A percentile compares a stretch with the other conserved stretches of the same genome.
Conservation (phyloP, 37 sponge, comb jelly and placozoan genomes). For the Tethya wilhelma region DNA sequence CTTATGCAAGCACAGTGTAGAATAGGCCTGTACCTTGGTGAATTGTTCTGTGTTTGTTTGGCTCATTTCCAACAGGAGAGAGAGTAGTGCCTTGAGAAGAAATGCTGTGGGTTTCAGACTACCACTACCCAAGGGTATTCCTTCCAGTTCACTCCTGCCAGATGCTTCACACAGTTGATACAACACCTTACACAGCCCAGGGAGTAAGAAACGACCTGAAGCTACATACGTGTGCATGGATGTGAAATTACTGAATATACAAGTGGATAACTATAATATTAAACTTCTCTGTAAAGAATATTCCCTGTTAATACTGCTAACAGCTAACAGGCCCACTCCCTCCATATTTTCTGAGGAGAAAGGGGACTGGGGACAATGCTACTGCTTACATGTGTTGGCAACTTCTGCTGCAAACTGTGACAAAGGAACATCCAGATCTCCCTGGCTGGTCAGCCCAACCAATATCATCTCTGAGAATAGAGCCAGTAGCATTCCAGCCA, state of each 20-base stretch:
- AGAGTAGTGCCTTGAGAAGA: conserved; percentile 21
- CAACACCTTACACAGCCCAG: conserved; percentile 35
- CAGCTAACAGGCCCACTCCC: too few relatives aligned
- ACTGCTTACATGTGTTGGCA: conserved; percentile 25
- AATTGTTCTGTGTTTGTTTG: conserved; percentile 6
- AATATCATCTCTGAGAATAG: conserved; percentile 33
- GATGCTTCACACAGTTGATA: conserved; percentile 59
- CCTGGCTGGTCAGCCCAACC: conserved; percentile 19
- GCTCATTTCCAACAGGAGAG: background rate
- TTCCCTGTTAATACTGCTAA: too few relatives aligned
- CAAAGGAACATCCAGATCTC: conserved; percentile 8
- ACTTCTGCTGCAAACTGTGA: conserved; percentile 7
- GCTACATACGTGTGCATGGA: conserved; percentile 7
- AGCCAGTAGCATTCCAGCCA: conserved; percentile 2
- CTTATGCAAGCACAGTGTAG: too few relatives aligned
- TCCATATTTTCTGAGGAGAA: background rate
- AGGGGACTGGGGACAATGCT: background rate
- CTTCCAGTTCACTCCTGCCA: conserved; percentile 30
- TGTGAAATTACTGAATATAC: too few relatives aligned
- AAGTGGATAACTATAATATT: too few relatives aligned
- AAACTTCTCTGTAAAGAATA: too few relatives aligned
- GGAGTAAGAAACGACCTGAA: background rate
- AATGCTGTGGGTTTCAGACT: conserved; percentile 31
- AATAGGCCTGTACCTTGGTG: conserved; percentile 35
- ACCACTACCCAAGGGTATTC: conserved; percentile 10